Evolutionary conservation across 2,888 invertebrate genomes (phyloP), one percentile per base, ranked within the genome.

Genomic region (Drosophila barbarae): DNA sequence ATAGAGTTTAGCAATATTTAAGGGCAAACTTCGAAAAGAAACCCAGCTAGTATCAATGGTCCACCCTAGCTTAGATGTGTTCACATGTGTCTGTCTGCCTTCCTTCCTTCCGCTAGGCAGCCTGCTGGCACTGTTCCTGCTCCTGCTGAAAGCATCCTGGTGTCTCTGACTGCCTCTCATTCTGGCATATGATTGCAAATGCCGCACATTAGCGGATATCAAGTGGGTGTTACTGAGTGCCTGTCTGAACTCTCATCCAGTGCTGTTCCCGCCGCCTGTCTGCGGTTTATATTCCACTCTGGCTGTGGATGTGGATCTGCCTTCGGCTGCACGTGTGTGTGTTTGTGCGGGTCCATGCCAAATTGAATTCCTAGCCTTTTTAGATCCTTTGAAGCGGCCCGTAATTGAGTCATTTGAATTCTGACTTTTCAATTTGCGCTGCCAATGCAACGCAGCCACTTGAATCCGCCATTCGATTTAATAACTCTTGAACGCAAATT

Each of bases 201-300:
- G 85, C 82, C 82, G 83, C 82, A 82, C 77, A 84, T 82, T 84
- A 82, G 85, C 82, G 85, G 85, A 84, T 82, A 83, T 82, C 81
- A 84, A 81, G 81, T 81, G 84, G 83, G 84, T 81, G 80, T 84
- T 84, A 68, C 73, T 73, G 83, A 82, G 79, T 79, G 68, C 68
- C 69, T 76, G 74, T 69, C 73, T 71, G 42, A 64, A 64, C 46
- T 46, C 47, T 51, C 53, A 46, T 28, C 55, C 55, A 39, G 47
- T 34, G 41, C 67, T 68, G 68, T 58, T 53, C 52, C 35, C 52
- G 69, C 52, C 41, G 59, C 55, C 69, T 61, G 69, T 69, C 69
- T 69, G 70, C 69, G 69, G 68, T 69, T 68, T 54, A 68, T 69
- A 56, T 67, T 54, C 65, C 65, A 55, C 68, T 51, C 44, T 38